Evolutionary conservation across 2,888 invertebrate species (phyloP).

Genomic region (Aplocera efformata): DNA sequence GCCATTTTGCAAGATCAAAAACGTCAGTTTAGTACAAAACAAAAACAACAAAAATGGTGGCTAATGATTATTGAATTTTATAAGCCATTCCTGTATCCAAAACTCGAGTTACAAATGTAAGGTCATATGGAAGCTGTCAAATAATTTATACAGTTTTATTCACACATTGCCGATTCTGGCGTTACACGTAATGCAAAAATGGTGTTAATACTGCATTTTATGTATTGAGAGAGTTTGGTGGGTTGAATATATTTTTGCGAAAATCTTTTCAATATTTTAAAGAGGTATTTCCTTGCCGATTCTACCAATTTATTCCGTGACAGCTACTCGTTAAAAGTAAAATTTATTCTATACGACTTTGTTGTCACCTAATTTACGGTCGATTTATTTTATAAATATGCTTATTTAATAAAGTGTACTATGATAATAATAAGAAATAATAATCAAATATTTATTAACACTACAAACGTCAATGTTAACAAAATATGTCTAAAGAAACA

Average conservation of each 20-base stretch:
- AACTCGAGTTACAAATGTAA: constrained; percentile 46
- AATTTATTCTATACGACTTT: constrained; percentile 28
- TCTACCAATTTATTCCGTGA: constrained; percentile 32
- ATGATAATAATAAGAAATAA: too few relatives aligned
- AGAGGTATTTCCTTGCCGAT: constrained; percentile 34
- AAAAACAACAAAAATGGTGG: constrained; percentile 48
- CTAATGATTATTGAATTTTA: constrained; percentile 64
- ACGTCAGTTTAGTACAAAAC: constrained; percentile 58
- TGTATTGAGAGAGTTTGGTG: constrained; percentile 50
- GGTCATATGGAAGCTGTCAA: constrained; percentile 55
- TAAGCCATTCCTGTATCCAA: constrained; percentile 51
- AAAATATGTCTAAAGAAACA: too few relatives aligned
- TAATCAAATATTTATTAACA: too few relatives aligned
- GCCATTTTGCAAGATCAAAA: constrained; percentile 60
- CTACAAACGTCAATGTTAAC: too few relatives aligned
- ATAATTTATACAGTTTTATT: constrained; percentile 66
- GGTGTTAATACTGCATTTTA: constrained; percentile 71
- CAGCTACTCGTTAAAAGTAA: constrained; percentile 25
- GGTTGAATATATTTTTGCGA: constrained; percentile 59
- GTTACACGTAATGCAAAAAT: constrained; percentile 62
- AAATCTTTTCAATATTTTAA: constrained; percentile 42
- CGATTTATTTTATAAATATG: constrained; percentile 11
- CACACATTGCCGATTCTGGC: constrained; percentile 52
- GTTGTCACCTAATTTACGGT: constrained; percentile 12
- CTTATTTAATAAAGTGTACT: constrained; percentile 1